Percentiles rank a stretch among this genome's conserved stretches.
phyloP scores from a whole-genome alignment of 2,113 vertebrate species.

The Penelope pileata region DNA sequence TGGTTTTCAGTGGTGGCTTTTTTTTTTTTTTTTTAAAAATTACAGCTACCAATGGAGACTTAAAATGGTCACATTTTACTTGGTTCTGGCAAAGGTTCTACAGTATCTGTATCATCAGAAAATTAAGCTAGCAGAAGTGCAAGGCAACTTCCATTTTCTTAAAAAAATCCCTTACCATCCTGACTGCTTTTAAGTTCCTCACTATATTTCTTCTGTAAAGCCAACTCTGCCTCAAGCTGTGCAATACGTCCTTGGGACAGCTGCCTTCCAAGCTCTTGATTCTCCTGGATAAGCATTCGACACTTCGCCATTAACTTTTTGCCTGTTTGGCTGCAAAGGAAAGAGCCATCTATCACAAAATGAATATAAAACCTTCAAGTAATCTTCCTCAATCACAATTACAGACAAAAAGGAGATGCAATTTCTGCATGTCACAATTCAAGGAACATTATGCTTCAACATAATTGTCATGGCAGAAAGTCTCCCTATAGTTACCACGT shows the following conservation, averaged over 20 bases:
- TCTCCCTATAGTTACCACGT: conserved; percentile 68
- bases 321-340: conserved; percentile 99
- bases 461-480: conserved; percentile 65
- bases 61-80: background rate
- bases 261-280: conserved; percentile 98
- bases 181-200: conserved; percentile 99
- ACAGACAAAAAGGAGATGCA: conserved; percentile 53
- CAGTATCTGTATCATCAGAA: conserved; percentile 1
- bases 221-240: conserved; percentile 98
- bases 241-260: conserved; percentile 99
- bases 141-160: conserved; percentile 64
- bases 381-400: conserved; percentile 67
- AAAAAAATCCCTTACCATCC: conserved; percentile 89
- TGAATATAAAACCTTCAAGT: conserved; percentile 77
- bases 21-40: background rate
- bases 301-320: conserved; percentile 99
- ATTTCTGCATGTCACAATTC: conserved; percentile 62
- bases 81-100: background rate
- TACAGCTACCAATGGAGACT: background rate
- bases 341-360: conserved; percentile 96
- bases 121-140: conserved; percentile 53
- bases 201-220: conserved; percentile 99
- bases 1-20: background rate
- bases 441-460: conserved; percentile 64
- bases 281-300: conserved; percentile 99